Base-by-base conservation (phyloP, 1,140 invertebrate genomes). In the Pseudomyrmex concolor region DNA sequence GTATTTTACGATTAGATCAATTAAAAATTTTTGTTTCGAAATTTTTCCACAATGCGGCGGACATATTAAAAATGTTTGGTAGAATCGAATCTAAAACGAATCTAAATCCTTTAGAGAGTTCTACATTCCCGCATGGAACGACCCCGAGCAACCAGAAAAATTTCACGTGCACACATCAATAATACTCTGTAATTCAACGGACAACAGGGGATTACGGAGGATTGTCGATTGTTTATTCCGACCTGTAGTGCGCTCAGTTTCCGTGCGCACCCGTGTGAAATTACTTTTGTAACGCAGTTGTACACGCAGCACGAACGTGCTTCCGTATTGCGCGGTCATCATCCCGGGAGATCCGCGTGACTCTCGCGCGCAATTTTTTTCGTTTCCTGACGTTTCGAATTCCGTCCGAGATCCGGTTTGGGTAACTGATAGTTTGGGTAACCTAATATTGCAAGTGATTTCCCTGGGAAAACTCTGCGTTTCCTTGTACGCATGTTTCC, bases 251-350 rank as follows among this genome's bases (percentile, higher is more conserved):
- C 74, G 4, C 5, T 45, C 71, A 7, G 4, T 19, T 51, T 50
- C 59, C 15, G 45, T n/a, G 17, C 25, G 17, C 25, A 51, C 54
- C 10, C 25, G 34, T 54, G 25, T 34, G 45, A 54, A 82, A 82
- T 82, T 82, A 82, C 34, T 82, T 76, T 82, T 76, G n/a, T 51
- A 80, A 80, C 64, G 7, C 9, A 22, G n/a, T 34, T 78, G n/a
- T n/a, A 78, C 15, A 12, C 22, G 48, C n/a, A 25, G 9, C 62
- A 8, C n/a, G 60, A 15, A 51, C 5, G 22, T 34, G 25, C 45
- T 77, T 77, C 62, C 50, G 50, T 34, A 45, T 7, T 12, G 50
- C 50, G 19, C 25, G n/a, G 22, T 50, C 48, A 45, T 50, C 48
- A 77, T 13, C 17, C 17, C 15, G 22, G 55, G 60, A 84, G 34